phyloP scores from a whole-genome alignment of 2,113 vertebrate genomes.

The Edolisoma coerulescens region DNA sequence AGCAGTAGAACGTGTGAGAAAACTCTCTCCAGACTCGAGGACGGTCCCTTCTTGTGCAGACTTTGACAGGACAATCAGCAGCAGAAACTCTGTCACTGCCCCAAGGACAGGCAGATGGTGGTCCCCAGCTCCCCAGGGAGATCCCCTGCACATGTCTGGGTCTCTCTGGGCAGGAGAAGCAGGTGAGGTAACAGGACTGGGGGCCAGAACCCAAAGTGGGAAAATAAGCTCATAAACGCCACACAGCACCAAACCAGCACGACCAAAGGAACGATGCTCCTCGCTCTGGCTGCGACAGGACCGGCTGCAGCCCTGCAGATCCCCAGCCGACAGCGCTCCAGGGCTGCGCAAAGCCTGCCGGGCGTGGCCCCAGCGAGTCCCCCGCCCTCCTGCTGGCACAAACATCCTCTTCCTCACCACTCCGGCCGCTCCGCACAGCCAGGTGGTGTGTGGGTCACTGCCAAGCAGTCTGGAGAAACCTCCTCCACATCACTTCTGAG shows the following conservation, averaged over 20 bases:
- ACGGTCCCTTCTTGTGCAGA: neutral
- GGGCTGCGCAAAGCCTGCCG: rapidly evolving
- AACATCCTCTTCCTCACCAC: neutral
- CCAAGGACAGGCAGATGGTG: neutral
- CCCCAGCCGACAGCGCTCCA: too few relatives aligned
- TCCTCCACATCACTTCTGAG: neutral
- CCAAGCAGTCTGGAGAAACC: neutral
- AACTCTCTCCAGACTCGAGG: neutral
- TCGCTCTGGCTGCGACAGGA: neutral
- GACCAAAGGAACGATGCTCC: rapidly evolving
- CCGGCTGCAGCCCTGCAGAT: neutral
- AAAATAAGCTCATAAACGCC: neutral
- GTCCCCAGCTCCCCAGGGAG: neutral
- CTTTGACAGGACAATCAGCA: neutral
- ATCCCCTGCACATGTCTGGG: rapidly evolving
- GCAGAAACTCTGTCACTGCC: neutral
- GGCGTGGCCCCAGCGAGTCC: rapidly evolving
- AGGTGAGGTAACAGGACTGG: neutral
- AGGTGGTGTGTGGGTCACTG: neutral
- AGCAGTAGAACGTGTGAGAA: rapidly evolving
- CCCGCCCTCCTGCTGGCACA: neutral
- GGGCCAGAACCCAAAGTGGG: neutral
- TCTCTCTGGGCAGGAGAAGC: neutral
- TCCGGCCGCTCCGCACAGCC: rapidly evolving
- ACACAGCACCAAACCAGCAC: rapidly evolving